Percentiles rank a stretch among this genome's conserved stretches.
Conservation (phyloP, 2,113 vertebrate genomes). For the Motacilla tschutschensis region DNA sequence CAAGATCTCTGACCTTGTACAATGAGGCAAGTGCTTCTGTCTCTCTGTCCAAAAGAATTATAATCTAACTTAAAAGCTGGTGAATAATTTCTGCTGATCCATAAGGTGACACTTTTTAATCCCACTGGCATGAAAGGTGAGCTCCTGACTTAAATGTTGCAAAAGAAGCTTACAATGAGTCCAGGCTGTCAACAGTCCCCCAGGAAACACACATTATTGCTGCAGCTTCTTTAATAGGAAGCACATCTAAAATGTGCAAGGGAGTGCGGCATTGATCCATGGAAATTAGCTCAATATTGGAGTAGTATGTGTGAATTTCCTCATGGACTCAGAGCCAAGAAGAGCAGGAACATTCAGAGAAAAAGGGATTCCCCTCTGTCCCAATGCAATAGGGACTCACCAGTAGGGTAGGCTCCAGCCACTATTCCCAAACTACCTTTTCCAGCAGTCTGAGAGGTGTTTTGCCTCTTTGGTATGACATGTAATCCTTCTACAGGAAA, state of each 20-base stretch:
- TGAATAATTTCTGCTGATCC: slow-evolving; percentile 1
- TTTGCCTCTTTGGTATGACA: not conserved
- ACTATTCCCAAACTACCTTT: not conserved
- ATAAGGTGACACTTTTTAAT: not conserved
- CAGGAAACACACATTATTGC: not conserved
- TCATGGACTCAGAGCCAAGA: not conserved
- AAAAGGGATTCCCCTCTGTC: not conserved
- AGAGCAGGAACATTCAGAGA: not conserved
- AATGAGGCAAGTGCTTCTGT: not conserved
- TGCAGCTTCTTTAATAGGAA: not conserved
- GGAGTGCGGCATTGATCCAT: not conserved
- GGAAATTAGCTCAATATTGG: not conserved
- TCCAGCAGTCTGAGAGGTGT: not conserved
- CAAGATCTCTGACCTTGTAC: not conserved
- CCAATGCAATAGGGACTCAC: not conserved
- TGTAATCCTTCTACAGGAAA: not conserved
- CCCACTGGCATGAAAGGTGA: not conserved
- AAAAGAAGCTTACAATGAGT: not conserved
- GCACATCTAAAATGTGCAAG: not conserved
- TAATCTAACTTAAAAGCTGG: not conserved
- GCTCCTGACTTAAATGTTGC: not conserved
- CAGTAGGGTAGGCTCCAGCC: not conserved
- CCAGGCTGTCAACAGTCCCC: not conserved
- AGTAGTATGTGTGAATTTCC: not conserved
- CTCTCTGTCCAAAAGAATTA: not conserved